Evolutionary conservation across 2,888 invertebrate species (phyloP).

Genomic region (Ptilodon capucinus): DNA sequence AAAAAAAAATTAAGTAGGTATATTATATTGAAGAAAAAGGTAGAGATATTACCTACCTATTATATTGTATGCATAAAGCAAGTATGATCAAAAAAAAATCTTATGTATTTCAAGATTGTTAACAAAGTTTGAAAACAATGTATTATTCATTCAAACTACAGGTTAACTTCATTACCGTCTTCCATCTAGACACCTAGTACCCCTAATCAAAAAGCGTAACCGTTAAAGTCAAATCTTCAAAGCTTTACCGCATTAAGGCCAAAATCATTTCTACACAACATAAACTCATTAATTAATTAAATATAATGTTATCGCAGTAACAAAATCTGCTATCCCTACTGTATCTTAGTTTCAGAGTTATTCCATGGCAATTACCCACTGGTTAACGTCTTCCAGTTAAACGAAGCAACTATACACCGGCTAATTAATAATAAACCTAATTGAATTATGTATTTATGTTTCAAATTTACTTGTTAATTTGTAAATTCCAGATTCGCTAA

Average conservation of each 20-base stretch:
- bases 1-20: too few relatives aligned
- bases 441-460: constrained; percentile 27
- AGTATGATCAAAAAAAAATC: too few relatives aligned
- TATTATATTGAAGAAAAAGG: too few relatives aligned
- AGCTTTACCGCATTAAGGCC: constrained; percentile 7
- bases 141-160: too few relatives aligned
- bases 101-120: too few relatives aligned
- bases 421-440: constrained; percentile 20
- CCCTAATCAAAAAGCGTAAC: constrained; percentile 3
- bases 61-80: too few relatives aligned
- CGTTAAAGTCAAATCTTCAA: constrained; percentile 15
- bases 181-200: too few relatives aligned
- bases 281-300: constrained; percentile 34
- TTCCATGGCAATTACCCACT: constrained; percentile 42
- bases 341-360: constrained; percentile 32
- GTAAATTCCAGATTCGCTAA: constrained; percentile 7
- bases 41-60: too few relatives aligned
- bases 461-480: constrained; percentile 15
- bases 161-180: too few relatives aligned
- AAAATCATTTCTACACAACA: constrained; percentile 14
- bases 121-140: too few relatives aligned
- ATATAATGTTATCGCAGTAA: constrained; percentile 27
- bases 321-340: constrained; percentile 27
- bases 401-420: constrained; percentile 7
- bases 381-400: background rate